Conservation (phyloP, 1,140 invertebrate genomes). For the Cardiocondyla obscurior region DNA sequence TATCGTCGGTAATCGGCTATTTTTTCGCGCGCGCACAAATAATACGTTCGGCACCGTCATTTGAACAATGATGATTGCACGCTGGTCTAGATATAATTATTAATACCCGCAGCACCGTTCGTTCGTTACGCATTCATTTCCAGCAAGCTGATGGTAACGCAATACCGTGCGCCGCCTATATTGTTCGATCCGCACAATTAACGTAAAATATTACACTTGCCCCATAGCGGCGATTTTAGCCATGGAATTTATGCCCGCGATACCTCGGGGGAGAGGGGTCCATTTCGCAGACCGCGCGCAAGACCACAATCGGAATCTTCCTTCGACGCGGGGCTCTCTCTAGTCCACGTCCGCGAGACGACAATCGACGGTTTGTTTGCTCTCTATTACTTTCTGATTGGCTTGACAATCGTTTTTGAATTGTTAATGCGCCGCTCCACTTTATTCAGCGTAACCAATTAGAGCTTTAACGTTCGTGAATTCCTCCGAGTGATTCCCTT, state of each 20-base stretch:
- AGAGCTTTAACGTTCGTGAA: background rate
- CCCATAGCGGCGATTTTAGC: constrained; percentile 48
- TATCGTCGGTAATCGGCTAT: constrained; percentile 50
- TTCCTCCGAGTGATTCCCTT: background rate
- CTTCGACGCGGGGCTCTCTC: background rate
- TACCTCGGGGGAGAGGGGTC: constrained; percentile 34
- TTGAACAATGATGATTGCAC: constrained; percentile 56
- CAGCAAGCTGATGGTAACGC: constrained; percentile 62
- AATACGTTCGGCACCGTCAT: constrained; percentile 62
- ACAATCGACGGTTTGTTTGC: background rate
- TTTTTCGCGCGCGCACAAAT: constrained; percentile 53
- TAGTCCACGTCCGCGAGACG: background rate
- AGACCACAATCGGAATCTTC: background rate
- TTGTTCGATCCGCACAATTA: constrained; percentile 69
- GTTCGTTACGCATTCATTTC: constrained; percentile 71
- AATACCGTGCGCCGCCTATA: constrained; percentile 64
- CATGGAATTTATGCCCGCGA: constrained; percentile 52
- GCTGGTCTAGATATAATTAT: constrained; percentile 68
- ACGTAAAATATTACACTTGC: constrained; percentile 69
- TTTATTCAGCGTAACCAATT: constrained; percentile 4
- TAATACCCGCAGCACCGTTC: constrained; percentile 61
- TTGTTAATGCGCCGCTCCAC: background rate
- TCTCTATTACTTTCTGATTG: background rate
- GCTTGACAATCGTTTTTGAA: background rate
- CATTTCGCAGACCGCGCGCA: background rate